These are phyloP conservation scores for Tenodera sinensis DNA, from an alignment of 2,888 invertebrate species.

Conservation along the genomic window DNA sequence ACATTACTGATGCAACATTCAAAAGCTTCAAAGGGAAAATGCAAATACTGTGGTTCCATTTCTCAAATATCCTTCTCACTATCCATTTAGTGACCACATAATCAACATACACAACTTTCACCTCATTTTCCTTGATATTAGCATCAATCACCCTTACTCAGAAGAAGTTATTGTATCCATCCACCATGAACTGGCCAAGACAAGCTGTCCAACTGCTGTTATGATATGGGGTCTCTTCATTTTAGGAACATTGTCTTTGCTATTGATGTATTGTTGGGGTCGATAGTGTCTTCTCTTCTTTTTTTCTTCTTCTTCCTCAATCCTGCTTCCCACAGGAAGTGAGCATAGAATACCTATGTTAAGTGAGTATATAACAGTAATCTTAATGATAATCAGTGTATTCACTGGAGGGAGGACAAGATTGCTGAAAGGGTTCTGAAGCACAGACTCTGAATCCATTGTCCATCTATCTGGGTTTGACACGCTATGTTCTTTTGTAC, in stretches of 20 bases:
- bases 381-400: background rate
- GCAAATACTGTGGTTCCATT: constrained; percentile 20
- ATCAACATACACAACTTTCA: constrained; percentile 18
- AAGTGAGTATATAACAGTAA: background rate
- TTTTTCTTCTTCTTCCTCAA: background rate
- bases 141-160: constrained; percentile 17
- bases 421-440: background rate
- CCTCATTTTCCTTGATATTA: background rate
- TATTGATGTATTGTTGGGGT: constrained; percentile 13
- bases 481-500: constrained; percentile 9
- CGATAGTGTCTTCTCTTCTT: background rate
- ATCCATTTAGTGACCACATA: constrained; percentile 15
- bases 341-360: background rate
- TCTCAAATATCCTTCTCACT: background rate
- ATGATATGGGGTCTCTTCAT: background rate
- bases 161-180: background rate
- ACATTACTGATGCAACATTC: constrained; percentile 10
- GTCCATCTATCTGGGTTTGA: constrained; percentile 13
- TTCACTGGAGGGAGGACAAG: background rate
- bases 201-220: constrained; percentile 21
- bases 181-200: constrained; percentile 20
- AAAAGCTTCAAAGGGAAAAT: constrained; percentile 22
- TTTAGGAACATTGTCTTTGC: background rate
- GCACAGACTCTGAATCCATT: constrained; percentile 6
- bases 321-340: too few relatives aligned